Evolutionary conservation across 1,140 invertebrate genomes (phyloP), one percentile per base, ranked within the genome.

Genomic region (Drosophila pseudoobscura): DNA sequence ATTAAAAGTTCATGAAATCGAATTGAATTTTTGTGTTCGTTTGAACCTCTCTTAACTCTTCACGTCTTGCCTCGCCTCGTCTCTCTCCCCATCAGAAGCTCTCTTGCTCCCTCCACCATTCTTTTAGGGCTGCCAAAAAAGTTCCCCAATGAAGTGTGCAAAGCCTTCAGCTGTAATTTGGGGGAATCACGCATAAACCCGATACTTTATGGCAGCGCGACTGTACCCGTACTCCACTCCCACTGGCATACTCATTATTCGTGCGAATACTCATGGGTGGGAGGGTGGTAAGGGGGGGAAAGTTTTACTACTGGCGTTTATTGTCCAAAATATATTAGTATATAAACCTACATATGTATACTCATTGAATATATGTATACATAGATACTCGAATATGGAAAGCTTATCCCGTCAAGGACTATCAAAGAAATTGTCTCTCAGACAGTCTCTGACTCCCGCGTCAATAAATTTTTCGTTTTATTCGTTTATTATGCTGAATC

Each of bases 401-500:
- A 41, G 39, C 39, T 22, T 24, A 39, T 55, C 60, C 3, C 59
- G 51, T 68, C 73, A 79, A 75, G 75, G 79, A 77, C 77, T 74
- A 59, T 84, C 82, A 60, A 66, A 64, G 66, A 61, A 80, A 77
- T 74, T 70, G 75, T 65, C 49, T 59, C 41, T 44, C 72, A 20
- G 45, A 47, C 39, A 9, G 54, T 44, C 47, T 61, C 54, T 39
- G 35, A 17, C 26, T 22, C n/a, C 43, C 43, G 31, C 15, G 55
- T 56, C 64, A 62, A 85, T 82, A 85, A 85, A 87, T 87, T 75
- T 75, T 57, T 39, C 63, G 20, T 76, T 87, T 87, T 88, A 87
- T 87, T 84, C 7, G 71, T 83, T 88, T 83, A 73, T 88, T 87
- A 87, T 87, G 83, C 83, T 83, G 83, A 87, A 83, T 76, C 53